Evolutionary conservation across 2,888 invertebrate genomes (phyloP).

Genomic region (Bembecia ichneumoniformis): DNA sequence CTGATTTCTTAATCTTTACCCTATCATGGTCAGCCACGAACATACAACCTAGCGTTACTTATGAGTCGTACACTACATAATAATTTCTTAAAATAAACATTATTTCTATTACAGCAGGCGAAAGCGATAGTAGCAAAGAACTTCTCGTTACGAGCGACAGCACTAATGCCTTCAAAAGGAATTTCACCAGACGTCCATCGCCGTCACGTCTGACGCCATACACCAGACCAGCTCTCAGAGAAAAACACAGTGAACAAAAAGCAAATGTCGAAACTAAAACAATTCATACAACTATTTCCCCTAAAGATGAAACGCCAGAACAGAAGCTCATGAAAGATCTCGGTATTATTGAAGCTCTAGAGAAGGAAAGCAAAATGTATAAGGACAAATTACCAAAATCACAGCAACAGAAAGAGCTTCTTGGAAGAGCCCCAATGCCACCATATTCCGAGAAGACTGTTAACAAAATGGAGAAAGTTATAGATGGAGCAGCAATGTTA

Average conservation of each 20-base stretch:
- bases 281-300: neutral
- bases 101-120: slow-evolving; percentile 33
- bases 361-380: slow-evolving; percentile 16
- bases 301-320: slow-evolving; percentile 9
- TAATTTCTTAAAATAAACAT: neutral
- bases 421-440: neutral
- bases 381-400: neutral
- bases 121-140: slow-evolving; percentile 74
- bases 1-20: too few relatives aligned
- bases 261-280: neutral
- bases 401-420: neutral
- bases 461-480: slow-evolving; percentile 42
- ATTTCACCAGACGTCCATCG: slow-evolving; percentile 49
- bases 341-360: slow-evolving; percentile 35
- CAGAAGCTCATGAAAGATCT: slow-evolving; percentile 37
- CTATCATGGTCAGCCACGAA: too few relatives aligned
- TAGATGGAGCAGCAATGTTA: slow-evolving; percentile 46
- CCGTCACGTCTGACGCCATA: slow-evolving; percentile 47
- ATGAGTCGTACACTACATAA: too few relatives aligned
- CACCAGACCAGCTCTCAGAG: slow-evolving; percentile 18
- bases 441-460: slow-evolving; percentile 32
- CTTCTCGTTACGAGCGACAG: slow-evolving; percentile 74
- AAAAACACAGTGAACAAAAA: neutral
- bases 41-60: too few relatives aligned
- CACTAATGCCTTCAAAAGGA: slow-evolving; percentile 41